Evolutionary conservation across 2,888 invertebrate species (phyloP), one percentile per base, ranked within the genome.

Genomic region (Litoditis marina): DNA sequence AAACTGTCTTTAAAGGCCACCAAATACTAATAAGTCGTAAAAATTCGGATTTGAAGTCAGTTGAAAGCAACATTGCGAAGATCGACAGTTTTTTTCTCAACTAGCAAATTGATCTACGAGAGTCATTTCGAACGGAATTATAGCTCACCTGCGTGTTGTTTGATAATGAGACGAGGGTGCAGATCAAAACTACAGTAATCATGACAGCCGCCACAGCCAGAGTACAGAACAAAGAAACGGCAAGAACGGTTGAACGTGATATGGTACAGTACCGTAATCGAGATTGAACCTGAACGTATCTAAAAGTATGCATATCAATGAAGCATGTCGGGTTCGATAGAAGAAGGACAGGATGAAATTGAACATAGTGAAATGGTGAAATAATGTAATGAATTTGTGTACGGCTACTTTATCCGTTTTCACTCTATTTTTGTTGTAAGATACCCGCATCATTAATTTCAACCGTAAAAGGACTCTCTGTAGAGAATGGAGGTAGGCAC

Each of bases 121-220:
- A 42, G 42, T 11, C 3, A 19, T 22, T 11, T 3, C 4, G 6
- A 28, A 28, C 30, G 22, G 27, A n/a, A 34, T 53, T 50, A n/a
- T 13, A 22, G 47, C 53, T 42, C 31, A 65, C 66, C 65, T 67
- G 61, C 2, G 46, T 57, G 5, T 68, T 53, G 44, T 62, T 63
- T 13, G 71, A 54, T 28, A 71, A 49, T 19, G 69, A 62, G 50
- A 69, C 52, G 31, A 71, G 65, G 44, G 71, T 69, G 60, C 69
- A 71, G 25, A 71, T 36, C n/a, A 71, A 54, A 47, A 69, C 69
- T 46, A 71, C 64, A 5, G 66, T 55, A 31, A 71, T 63, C 19
- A 71, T 52, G 25, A 71, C 51, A 8, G 68, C 71, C 2, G 71
- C 68, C 8, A 71, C 62, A 7, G 68, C 68, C n/a, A 71, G 60